Evolutionary conservation across 2,888 invertebrate genomes (phyloP).

Genomic region (Hybos culiciformis): DNA sequence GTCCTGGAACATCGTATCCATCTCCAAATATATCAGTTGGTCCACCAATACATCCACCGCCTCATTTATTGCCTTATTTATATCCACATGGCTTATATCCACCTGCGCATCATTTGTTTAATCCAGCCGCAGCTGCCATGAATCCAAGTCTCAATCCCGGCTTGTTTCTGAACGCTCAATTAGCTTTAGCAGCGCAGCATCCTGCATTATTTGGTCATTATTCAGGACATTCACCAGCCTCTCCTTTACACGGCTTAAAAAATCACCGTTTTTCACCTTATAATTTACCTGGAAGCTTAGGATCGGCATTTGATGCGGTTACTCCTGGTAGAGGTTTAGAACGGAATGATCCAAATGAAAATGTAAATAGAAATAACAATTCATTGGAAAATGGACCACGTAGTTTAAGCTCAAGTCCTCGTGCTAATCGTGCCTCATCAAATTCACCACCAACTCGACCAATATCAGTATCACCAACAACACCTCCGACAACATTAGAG

Average conservation of each 20-base stretch:
- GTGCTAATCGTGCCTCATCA: conserved; percentile 32
- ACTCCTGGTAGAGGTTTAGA: conserved; percentile 46
- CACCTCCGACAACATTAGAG: conserved; percentile 18
- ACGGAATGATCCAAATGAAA: conserved; percentile 5
- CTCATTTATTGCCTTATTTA: conserved; percentile 78
- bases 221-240: conserved; percentile 52
- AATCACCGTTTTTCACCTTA: conserved; percentile 82
- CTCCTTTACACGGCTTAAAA: conserved; percentile 54
- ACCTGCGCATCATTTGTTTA: conserved; percentile 54
- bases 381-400: conserved; percentile 29
- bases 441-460: conserved; percentile 35
- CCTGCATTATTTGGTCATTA: conserved; percentile 61
- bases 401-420: conserved; percentile 34
- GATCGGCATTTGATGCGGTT: conserved; percentile 81
- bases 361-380: conserved; percentile 17
- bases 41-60: conserved; percentile 83
- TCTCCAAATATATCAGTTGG: conserved; percentile 90
- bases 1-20: conserved; percentile 48
- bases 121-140: conserved; percentile 41
- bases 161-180: conserved; percentile 76
- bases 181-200: conserved; percentile 78
- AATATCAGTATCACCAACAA: conserved; percentile 30
- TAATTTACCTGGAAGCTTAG: conserved; percentile 62
- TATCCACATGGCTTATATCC: conserved; percentile 83
- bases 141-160: conserved; percentile 61